Evolutionary conservation across 2,797 vertebrate genomes (phyloP), one percentile per base, ranked within the genome.

Genomic region (Triplophysa bombifrons): DNA sequence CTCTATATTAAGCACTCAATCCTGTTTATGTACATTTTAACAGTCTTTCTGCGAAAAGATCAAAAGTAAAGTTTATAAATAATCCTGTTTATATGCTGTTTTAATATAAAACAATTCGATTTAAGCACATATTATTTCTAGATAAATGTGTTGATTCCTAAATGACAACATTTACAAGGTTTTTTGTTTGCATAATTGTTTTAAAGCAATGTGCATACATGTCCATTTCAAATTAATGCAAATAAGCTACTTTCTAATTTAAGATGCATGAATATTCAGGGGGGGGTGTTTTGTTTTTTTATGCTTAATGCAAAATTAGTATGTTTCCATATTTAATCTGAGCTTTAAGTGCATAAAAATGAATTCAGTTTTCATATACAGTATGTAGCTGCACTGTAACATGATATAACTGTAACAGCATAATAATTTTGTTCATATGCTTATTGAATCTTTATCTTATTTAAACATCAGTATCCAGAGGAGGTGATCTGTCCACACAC

Each of bases 91-190:
- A 69, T 73, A 58, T 20, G 60, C 80, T 89, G 91, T 92, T 93
- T 94, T 93, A 94, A 93, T 92, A 88, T 93, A 93, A 94, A 93
- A 93, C 91, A 90, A 67, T 78, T 72, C 4, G 3, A 30, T n/a
- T 10, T 44, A 74, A 66, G 51, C 63, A 46, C 16, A 71, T 27
- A n/a, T 41, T 48, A 34, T 76, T 82, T 6, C 48, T 20, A 50
- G 19, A 68, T 22, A 60, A 25, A 56, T 56, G 55, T 56, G 55
- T 56, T 20, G 20, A 10, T 30, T 20, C 17, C 77, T 20, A 38
- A 38, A 38, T 38, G 6, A 34, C 34, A 34, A 34, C 34, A 38
- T 38, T 38, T 38, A 1, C 34, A 38, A 8, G 34, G 34, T 3
- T 19, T 30, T 64, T 53, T n/a, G 78, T 72, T 80, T 67, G n/a